Evolutionary conservation across 2,797 vertebrate species (phyloP).

Genomic region (Neoniphon sammara): DNA sequence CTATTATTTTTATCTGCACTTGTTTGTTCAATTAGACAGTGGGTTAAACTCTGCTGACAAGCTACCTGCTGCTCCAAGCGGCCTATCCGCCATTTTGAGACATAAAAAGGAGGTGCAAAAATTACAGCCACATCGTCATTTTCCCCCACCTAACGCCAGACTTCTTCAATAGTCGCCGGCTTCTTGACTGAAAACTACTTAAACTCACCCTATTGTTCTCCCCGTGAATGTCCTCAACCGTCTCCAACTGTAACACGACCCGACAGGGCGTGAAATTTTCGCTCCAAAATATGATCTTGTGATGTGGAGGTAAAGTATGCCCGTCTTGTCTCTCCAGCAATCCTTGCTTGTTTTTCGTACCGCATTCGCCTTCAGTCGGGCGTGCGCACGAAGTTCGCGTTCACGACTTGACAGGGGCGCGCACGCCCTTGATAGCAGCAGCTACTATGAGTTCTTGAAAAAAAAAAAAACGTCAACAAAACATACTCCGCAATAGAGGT

Average conservation of each 20-base stretch:
- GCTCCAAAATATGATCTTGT: conserved; percentile 61
- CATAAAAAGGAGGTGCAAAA: conserved; percentile 87
- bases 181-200: conserved; percentile 13
- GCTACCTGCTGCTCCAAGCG: conserved; percentile 87
- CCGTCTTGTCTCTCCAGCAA: conserved; percentile 70
- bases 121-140: conserved; percentile 89
- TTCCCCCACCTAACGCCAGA: conserved; percentile 69
- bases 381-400: conserved; percentile 77
- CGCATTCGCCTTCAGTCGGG: conserved; percentile 79
- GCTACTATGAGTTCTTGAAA: too few relatives aligned
- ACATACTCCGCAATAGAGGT: too few relatives aligned
- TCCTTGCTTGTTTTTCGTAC: conserved; percentile 78
- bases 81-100: conserved; percentile 99
- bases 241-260: conserved; percentile 60
- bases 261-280: conserved; percentile 66
- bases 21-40: not conserved
- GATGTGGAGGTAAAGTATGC: conserved; percentile 71
- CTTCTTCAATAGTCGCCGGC: conserved; percentile 54
- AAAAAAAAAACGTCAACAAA: too few relatives aligned
- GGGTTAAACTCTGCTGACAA: conserved; percentile 53
- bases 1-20: not conserved
- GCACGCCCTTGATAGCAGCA: conserved; percentile 73
- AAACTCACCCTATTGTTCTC: conserved; percentile 77
- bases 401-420: conserved; percentile 65
- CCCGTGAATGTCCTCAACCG: conserved; percentile 56